Evolutionary conservation across 2,113 vertebrate species (phyloP).

Genomic region (Stegostoma tigrinum): DNA sequence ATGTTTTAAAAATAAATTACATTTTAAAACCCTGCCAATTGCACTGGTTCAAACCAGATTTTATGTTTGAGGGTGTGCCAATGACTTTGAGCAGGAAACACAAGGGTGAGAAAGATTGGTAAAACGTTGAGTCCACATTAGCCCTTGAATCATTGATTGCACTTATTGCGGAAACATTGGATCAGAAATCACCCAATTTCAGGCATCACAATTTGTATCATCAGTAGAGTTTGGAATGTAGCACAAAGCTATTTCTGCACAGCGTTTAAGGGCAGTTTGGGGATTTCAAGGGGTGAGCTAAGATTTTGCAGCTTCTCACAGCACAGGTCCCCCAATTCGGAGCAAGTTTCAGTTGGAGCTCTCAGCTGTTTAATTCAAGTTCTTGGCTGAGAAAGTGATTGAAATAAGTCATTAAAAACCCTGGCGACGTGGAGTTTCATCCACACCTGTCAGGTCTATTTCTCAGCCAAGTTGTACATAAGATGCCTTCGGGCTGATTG

Average conservation of each 20-base stretch:
- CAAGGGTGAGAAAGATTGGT: not conserved
- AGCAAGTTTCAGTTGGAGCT: conserved; percentile 42
- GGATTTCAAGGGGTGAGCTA: not conserved
- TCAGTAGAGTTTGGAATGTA: not conserved
- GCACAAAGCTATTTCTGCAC: not conserved
- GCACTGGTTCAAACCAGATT: not conserved
- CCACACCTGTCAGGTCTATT: not conserved
- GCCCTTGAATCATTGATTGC: not conserved
- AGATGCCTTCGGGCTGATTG: not conserved
- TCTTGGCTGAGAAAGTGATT: not conserved
- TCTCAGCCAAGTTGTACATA: not conserved
- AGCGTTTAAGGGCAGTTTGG: not conserved
- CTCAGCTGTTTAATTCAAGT: not conserved
- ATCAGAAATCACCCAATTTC: not conserved
- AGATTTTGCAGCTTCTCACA: not conserved
- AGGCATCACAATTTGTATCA: not conserved
- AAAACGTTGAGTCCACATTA: not conserved
- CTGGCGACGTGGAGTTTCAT: too few species aligned
- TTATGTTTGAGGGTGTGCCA: not conserved
- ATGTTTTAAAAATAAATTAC: not conserved
- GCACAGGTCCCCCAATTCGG: conserved; percentile 36
- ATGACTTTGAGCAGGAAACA: not conserved
- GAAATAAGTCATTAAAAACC: not conserved
- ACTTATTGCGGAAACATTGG: not conserved
- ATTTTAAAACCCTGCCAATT: not conserved